Base-by-base conservation (phyloP, 2,113 vertebrate genomes). In the Ceyx melanurus region DNA sequence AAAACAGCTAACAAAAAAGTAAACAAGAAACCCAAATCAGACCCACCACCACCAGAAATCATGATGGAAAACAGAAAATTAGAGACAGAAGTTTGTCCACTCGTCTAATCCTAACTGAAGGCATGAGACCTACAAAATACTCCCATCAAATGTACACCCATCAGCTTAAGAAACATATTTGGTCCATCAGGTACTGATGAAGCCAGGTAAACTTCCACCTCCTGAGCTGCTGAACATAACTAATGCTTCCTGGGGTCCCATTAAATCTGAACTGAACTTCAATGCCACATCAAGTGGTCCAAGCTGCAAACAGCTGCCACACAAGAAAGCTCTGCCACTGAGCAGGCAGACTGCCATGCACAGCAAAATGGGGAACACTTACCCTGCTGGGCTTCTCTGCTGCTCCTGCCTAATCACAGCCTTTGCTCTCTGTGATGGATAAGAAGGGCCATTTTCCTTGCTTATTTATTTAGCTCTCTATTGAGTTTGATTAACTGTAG, bases 381-480 rank as follows among this genome's bases (percentile, higher is more conserved):
- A 95, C 45, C 74, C 92, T 0, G 17, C 56, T 80, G 95, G 43
- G 92, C 66, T 96, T 86, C 93, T 93, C 93, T 86, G 66, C 87
- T 82, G 64, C 68, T 74, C 46, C 42, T 62, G 35, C 42, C 82
- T 94, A 94, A 97, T 92, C 87, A 91, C 86, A 97, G 76, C 53
- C 82, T 90, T 92, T 90, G 71, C 80, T 83, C 84, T 50, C 60
- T 26, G 7, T 65, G 46, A 89, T 56, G 86, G 88, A 90, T 93
- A 95, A 96, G 87, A 92, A 92, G 90, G 71, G 71, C 35, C 45
- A 89, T 93, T 96, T 96, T 93, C 61, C 56, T 82, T 83, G 29
- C 29, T 89, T 86, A 91, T 79, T 95, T 95, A 89, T 82, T 93
- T 90, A 89, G 54, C 53, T 92, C 62, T 90, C 73, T 65, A 57